phyloP scores from a whole-genome alignment of 2,888 invertebrate species.

The Venusia cambrica region DNA sequence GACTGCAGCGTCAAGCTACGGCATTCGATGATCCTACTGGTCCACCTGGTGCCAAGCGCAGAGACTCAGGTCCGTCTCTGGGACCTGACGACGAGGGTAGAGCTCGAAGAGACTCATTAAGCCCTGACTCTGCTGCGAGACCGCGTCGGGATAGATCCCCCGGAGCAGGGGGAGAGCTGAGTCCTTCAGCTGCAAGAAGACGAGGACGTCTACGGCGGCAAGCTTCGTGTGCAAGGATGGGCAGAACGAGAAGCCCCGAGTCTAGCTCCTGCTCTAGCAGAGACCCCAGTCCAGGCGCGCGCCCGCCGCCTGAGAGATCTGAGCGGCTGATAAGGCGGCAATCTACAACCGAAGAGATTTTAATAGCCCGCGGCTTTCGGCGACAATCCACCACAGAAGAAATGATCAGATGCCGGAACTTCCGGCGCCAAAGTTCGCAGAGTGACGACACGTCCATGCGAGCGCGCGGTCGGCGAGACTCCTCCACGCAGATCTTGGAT shows the following conservation, averaged over 20 bases:
- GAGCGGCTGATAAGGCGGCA: slow-evolving; percentile 86
- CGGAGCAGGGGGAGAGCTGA: slow-evolving; percentile 90
- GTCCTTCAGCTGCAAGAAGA: slow-evolving; percentile 86
- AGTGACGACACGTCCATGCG: slow-evolving; percentile 89
- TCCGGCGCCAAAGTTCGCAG: slow-evolving; percentile 93
- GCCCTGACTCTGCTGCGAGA: slow-evolving; percentile 92
- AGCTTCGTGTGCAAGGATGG: slow-evolving; percentile 86
- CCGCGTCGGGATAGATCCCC: slow-evolving; percentile 89
- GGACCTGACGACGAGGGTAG: slow-evolving; percentile 91
- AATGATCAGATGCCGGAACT: slow-evolving; percentile 95
- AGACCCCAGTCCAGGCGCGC: slow-evolving; percentile 90
- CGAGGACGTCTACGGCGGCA: slow-evolving; percentile 87
- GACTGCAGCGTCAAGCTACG: slow-evolving; percentile 92
- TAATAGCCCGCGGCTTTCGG: slow-evolving; percentile 93
- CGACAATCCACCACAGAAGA: slow-evolving; percentile 95
- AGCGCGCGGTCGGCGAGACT: slow-evolving; percentile 88
- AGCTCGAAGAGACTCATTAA: slow-evolving; percentile 91
- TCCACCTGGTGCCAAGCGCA: slow-evolving; percentile 84
- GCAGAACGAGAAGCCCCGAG: slow-evolving; percentile 83
- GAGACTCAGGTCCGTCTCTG: slow-evolving; percentile 91
- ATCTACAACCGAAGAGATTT: slow-evolving; percentile 94
- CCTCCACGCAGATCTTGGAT: slow-evolving; percentile 94
- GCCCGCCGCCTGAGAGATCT: slow-evolving; percentile 83
- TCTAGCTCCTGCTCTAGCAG: slow-evolving; percentile 89
- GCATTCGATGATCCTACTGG: slow-evolving; percentile 92